Conservation (phyloP, 2,113 vertebrate species). For the Setophaga petechia region DNA sequence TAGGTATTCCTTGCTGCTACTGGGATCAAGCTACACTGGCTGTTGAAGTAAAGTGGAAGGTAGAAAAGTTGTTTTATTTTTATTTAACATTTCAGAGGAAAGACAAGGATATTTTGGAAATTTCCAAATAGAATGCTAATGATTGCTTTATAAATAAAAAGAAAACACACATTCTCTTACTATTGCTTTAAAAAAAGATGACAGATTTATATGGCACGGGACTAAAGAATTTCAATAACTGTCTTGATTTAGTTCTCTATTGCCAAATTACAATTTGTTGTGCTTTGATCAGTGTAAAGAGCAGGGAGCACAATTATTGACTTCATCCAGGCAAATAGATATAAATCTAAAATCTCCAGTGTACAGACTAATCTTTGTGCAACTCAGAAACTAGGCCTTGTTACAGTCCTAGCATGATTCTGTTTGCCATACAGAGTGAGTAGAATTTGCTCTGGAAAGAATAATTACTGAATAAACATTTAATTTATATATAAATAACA, state of each 20-base stretch:
- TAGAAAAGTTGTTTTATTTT: background rate
- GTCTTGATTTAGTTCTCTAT: background rate
- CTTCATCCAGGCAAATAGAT: background rate
- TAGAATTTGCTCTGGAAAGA: background rate
- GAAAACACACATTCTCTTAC: background rate
- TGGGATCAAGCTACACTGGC: background rate
- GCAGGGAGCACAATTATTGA: background rate
- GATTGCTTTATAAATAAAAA: background rate
- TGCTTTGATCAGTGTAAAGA: background rate
- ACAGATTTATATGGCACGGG: background rate
- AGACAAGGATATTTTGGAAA: background rate
- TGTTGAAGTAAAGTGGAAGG: background rate
- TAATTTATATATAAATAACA: background rate
- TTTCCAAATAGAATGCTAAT: background rate
- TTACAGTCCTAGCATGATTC: background rate
- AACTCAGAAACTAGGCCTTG: background rate
- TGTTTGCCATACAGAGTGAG: background rate
- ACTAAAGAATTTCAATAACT: background rate
- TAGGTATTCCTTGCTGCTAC: background rate
- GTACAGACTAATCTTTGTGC: background rate
- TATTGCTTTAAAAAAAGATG: background rate
- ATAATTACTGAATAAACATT: background rate
- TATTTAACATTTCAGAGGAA: background rate
- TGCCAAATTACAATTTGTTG: background rate
- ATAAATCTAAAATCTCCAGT: background rate